Evolutionary conservation across 2,113 vertebrate genomes (phyloP).

Genomic region (Mormyrus iriodes): DNA sequence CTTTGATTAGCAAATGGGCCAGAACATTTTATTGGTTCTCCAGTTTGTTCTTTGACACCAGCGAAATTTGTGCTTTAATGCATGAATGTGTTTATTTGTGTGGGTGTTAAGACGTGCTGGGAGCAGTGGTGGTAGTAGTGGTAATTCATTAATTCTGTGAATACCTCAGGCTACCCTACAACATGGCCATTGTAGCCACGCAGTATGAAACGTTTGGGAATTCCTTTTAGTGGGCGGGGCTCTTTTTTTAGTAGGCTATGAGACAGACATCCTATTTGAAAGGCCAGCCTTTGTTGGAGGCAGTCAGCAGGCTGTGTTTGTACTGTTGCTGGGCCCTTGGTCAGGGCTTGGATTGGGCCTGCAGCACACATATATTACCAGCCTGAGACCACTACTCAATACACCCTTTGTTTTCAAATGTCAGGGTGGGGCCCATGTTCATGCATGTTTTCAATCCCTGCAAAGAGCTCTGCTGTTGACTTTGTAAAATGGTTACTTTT

Average conservation of each 20-base stretch:
- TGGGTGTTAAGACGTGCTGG: slow-evolving; percentile 36
- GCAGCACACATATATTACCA: neutral
- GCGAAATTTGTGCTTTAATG: slow-evolving; percentile 31
- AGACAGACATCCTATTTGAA: neutral
- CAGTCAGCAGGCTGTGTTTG: neutral
- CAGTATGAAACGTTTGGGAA: slow-evolving; percentile 55
- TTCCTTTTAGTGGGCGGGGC: slow-evolving; percentile 54
- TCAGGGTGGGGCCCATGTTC: slow-evolving; percentile 8
- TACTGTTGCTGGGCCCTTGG: neutral
- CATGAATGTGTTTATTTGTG: slow-evolving; percentile 27
- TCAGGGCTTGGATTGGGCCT: neutral
- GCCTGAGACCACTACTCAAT: slow-evolving; percentile 40
- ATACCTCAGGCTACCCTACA: slow-evolving; percentile 47
- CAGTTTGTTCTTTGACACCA: neutral
- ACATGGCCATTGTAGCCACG: slow-evolving; percentile 54
- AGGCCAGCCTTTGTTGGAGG: slow-evolving; percentile 2
- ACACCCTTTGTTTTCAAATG: slow-evolving; percentile 40
- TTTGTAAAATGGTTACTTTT: neutral
- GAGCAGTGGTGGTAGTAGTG: slow-evolving; percentile 50
- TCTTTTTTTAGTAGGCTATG: slow-evolving; percentile 41
- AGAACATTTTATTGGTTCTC: neutral
- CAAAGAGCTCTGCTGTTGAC: slow-evolving; percentile 18
- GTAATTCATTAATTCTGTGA: slow-evolving; percentile 64
- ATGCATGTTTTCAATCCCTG: slow-evolving; percentile 23
- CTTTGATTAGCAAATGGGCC: neutral